These are phyloP conservation scores for Tenthredo distinguenda DNA, from an alignment of 2,888 invertebrate genomes.

Conservation along the genomic window DNA sequence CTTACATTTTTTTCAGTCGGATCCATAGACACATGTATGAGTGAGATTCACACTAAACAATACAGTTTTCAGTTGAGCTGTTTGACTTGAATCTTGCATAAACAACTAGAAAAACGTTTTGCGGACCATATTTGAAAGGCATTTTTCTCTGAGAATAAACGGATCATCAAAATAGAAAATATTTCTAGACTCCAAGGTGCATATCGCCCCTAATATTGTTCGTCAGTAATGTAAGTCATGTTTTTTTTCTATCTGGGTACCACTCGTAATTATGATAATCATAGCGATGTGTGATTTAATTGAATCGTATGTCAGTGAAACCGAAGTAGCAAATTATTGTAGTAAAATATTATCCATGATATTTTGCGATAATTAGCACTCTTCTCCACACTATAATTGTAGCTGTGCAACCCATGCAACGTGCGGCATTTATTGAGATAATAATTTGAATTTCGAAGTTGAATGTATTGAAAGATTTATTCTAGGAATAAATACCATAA, in stretches of 20 bases:
- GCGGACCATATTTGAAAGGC: no score
- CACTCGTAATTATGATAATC: neutral
- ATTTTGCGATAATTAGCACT: conserved; percentile 13
- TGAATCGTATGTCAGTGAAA: neutral
- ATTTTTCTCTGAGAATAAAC: no score
- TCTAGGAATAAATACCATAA: neutral
- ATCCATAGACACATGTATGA: no score
- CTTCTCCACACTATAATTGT: neutral
- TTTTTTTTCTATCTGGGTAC: neutral
- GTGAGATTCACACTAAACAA: no score
- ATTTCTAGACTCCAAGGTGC: no score
- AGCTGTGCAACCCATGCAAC: conserved; percentile 35
- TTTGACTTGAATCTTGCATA: no score
- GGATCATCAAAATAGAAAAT: no score
- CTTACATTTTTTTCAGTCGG: no score
- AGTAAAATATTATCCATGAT: neutral
- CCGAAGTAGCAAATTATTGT: neutral
- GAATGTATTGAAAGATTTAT: conserved; percentile 27
- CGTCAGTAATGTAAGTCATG: neutral
- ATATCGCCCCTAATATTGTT: neutral
- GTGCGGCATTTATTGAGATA: conserved; percentile 6
- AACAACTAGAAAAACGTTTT: no score
- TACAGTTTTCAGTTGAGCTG: no score
- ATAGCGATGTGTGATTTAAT: neutral
- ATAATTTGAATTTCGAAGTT: neutral